Percentiles rank a stretch among this genome's conserved stretches.
phyloP scores from a whole-genome alignment of 1,140 invertebrate species.

The Ceratosolen solmsi region DNA sequence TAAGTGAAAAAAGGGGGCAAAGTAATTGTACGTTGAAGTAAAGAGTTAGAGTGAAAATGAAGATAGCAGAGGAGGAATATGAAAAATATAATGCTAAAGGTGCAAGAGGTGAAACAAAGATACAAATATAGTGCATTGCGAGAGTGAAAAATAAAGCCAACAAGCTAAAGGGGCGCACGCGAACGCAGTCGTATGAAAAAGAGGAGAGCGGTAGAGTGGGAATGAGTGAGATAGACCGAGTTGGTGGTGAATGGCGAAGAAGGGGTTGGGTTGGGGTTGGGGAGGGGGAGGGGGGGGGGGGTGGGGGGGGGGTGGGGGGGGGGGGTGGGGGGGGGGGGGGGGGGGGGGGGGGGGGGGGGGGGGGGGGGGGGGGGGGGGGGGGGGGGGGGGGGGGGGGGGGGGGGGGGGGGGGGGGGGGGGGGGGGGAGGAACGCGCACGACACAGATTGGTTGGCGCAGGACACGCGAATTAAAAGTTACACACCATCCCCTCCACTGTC shows the following conservation, averaged over 20 bases:
- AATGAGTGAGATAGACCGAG: neutral
- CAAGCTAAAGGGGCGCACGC: neutral
- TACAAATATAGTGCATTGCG: neutral
- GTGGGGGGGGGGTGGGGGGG: too few relatives aligned
- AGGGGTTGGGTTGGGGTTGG: too few relatives aligned
- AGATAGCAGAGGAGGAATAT: neutral
- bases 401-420: conserved; percentile 49
- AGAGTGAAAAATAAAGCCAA: conserved; percentile 1
- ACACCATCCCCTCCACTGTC: conserved; percentile 40
- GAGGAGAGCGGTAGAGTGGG: neutral
- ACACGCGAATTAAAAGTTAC: conserved; percentile 74
- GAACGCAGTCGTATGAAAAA: neutral
- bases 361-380: neutral
- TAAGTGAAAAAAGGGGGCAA: neutral
- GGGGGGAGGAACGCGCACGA: conserved; percentile 72
- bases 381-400: neutral
- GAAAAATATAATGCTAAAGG: neutral
- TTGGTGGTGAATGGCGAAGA: too few relatives aligned
- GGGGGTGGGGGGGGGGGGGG: neutral
- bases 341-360: neutral
- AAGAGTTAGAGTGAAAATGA: neutral
- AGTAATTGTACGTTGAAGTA: neutral
- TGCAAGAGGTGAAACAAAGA: neutral
- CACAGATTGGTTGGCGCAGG: conserved; percentile 71
- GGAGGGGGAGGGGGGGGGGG: too few relatives aligned